Base-by-base conservation (phyloP, 2,888 invertebrate genomes). In the Atherix ibis region DNA sequence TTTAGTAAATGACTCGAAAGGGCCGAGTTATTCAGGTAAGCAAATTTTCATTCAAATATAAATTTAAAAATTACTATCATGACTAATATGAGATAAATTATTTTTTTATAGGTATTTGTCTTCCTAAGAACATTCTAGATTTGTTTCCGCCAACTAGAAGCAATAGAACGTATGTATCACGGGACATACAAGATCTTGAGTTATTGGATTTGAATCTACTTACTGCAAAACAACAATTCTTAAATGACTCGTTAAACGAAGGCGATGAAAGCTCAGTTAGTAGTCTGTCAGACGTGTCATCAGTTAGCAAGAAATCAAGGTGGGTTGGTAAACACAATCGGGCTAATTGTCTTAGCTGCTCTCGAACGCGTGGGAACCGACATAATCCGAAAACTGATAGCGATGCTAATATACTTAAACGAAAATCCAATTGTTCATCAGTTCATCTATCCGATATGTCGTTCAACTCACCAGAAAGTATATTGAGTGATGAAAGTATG, bases 221-320 rank as follows among this genome's bases (percentile, higher is more conserved):
- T 13, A 49, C 48, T 4, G 45, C 49, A 3, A 54, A 54, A 35
- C 54, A 53, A 31, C 54, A 56, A 39, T 49, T 51, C 34, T 49
- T 57, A 9, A 54, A 56, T 38, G 60, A 61, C 41, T 56, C 55
- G 1, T 45, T 55, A 16, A 57, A 54, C 35, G 56, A 56, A 38
- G 55, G 56, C 17, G 58, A 59, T 38, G 61, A 58, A 40, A 56
- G 58, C 17, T 56, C 56, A 18, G 57, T 61, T 37, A 62, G 62
- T 25, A 62, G 59, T 30, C 48, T 59, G n/a, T 63, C 63, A 10
- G 63, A 63, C 43, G 49, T 62, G 17, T 61, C 61, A 16, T 55
- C 55, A 1, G 52, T 54, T 18, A 61, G 60, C 32, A 58, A 60
- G 37, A 53, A 54, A 24, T 38, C 41, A 15, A 61, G 56, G 42